These are phyloP conservation scores for Eumeta japonica DNA, from an alignment of 1,140 invertebrate genomes.

Conservation along the genomic window DNA sequence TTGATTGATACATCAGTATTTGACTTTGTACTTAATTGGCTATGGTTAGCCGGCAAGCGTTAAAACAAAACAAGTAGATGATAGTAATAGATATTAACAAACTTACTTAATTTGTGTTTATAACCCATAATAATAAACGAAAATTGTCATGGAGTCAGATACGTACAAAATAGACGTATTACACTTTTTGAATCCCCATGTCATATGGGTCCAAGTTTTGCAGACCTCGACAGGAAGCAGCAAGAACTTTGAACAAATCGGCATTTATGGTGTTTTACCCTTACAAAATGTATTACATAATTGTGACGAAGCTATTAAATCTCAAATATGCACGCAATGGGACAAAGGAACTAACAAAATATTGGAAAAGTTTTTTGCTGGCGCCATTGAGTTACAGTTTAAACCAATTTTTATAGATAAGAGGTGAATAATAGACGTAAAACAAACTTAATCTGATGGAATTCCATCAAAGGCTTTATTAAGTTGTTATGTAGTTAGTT, in stretches of 20 bases:
- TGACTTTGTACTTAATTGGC: too few relatives aligned
- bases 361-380: slow-evolving; percentile 19
- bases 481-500: too few relatives aligned
- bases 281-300: slow-evolving; percentile 21
- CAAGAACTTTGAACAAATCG: slow-evolving; percentile 38
- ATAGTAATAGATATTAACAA: too few relatives aligned
- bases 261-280: slow-evolving; percentile 35
- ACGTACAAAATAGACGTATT: slow-evolving; percentile 31
- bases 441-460: too few relatives aligned
- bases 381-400: slow-evolving; percentile 25
- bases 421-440: slow-evolving; percentile 22
- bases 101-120: background rate
- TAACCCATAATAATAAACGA: background rate
- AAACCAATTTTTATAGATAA: slow-evolving; percentile 25
- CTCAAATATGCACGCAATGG: slow-evolving; percentile 21
- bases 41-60: too few relatives aligned
- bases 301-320: slow-evolving; percentile 11
- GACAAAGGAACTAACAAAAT: slow-evolving; percentile 14
- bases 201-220: slow-evolving; percentile 35
- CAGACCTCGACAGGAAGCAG: slow-evolving; percentile 7
- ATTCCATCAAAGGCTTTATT: too few relatives aligned
- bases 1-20: too few relatives aligned
- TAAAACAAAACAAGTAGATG: too few relatives aligned
- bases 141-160: slow-evolving; percentile 19
- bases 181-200: slow-evolving; percentile 33